Percentiles rank a stretch among this genome's conserved stretches.
Conservation (phyloP, 2,888 invertebrate species). For the Synanthedon myopaeformis region DNA sequence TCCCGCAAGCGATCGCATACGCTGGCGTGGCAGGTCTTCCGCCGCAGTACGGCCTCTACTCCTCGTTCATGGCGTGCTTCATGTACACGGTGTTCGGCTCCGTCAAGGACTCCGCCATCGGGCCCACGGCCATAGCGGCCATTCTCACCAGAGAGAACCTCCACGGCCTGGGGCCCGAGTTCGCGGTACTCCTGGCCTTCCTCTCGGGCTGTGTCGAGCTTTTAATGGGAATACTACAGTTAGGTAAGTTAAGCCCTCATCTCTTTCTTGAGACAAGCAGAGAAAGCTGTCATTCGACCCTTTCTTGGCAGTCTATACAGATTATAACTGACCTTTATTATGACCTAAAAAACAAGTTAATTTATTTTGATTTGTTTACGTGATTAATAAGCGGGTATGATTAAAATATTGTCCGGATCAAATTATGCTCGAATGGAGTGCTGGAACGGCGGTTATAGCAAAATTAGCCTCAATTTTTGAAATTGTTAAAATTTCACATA, state of each 20-base stretch:
- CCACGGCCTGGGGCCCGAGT: conserved; percentile 76
- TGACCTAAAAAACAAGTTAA: no score
- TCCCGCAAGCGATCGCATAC: conserved; percentile 88
- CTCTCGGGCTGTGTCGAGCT: conserved; percentile 78
- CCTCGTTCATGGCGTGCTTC: conserved; percentile 94
- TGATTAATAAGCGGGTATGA: no score
- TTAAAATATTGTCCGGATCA: no score
- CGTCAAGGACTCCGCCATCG: conserved; percentile 76
- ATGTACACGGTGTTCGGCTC: conserved; percentile 91
- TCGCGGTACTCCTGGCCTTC: conserved; percentile 79
- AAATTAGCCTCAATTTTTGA: no score
- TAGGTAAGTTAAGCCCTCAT: conserved; percentile 74
- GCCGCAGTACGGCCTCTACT: conserved; percentile 88
- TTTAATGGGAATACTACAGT: conserved; percentile 78
- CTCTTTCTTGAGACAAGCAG: neutral
- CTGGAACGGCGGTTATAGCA: no score
- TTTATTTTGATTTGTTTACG: no score
- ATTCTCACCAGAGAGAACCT: conserved; percentile 82
- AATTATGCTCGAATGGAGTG: no score
- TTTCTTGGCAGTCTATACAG: no score
- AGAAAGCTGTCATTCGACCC: no score
- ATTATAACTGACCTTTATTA: no score
- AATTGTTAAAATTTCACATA: no score
- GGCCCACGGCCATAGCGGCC: conserved; percentile 88
- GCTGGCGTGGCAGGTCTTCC: conserved; percentile 82